These are phyloP conservation scores for Ostrea edulis DNA, from an alignment of 1,140 invertebrate genomes.

Conservation along the genomic window DNA sequence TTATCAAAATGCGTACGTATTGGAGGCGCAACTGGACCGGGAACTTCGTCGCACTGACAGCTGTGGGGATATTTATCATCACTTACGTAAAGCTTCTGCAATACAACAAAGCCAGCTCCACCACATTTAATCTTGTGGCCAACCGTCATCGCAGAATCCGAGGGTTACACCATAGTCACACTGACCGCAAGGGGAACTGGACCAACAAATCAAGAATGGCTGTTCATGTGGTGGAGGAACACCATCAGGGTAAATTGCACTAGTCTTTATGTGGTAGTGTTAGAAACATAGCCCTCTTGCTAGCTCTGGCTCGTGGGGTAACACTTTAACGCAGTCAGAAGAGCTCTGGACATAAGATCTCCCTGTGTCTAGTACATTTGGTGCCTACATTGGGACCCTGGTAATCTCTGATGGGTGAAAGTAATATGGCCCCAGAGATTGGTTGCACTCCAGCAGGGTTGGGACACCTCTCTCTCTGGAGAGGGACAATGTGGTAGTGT, in stretches of 20 bases:
- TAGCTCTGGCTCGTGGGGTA: too few relatives aligned
- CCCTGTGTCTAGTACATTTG: too few relatives aligned
- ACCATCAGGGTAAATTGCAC: slow-evolving; percentile 56
- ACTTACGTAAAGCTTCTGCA: slow-evolving; percentile 35
- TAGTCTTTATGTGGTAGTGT: too few relatives aligned
- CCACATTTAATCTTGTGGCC: slow-evolving; percentile 26
- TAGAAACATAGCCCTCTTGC: too few relatives aligned
- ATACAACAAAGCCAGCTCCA: slow-evolving; percentile 45
- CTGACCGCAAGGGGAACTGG: slow-evolving; percentile 31
- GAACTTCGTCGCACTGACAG: slow-evolving; percentile 13
- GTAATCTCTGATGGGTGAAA: too few relatives aligned
- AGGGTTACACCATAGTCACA: not conserved
- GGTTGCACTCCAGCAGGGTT: too few relatives aligned
- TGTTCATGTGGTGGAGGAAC: slow-evolving; percentile 61
- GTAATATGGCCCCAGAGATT: too few relatives aligned
- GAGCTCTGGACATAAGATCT: too few relatives aligned
- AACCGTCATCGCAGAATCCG: slow-evolving; percentile 4
- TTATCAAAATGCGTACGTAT: slow-evolving; percentile 28
- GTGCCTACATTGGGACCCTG: too few relatives aligned
- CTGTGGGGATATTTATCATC: not conserved
- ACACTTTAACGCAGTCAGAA: too few relatives aligned
- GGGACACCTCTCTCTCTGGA: too few relatives aligned
- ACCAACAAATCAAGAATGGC: slow-evolving; percentile 12
- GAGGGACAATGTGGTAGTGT: too few relatives aligned
- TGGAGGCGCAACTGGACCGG: slow-evolving; percentile 15